Conservation (phyloP, 2,797 vertebrate genomes). For the Fringilla coelebs region DNA sequence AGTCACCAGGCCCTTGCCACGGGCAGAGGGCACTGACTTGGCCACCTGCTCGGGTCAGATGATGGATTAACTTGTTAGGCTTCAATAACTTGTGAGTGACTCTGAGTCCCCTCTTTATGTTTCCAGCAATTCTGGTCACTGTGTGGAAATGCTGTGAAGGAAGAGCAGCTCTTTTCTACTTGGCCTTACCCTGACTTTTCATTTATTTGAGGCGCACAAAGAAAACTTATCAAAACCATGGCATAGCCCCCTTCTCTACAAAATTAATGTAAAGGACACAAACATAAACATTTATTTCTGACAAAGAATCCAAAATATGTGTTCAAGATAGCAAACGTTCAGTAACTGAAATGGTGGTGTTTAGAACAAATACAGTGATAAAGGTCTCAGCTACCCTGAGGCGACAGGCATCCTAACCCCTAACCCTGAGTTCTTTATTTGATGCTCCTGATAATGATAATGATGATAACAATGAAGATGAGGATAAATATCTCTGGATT, state of each 20-base stretch:
- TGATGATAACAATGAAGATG: not conserved
- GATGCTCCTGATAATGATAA: not conserved
- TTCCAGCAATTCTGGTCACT: not conserved
- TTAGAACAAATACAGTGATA: not conserved
- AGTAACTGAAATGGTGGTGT: not conserved
- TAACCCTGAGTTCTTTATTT: not conserved
- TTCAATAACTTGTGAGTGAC: not conserved
- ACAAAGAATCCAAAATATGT: not conserved
- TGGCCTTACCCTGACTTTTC: not conserved
- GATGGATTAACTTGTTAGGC: conserved; percentile 6
- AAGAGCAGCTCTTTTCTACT: not conserved
- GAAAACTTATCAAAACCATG: not conserved
- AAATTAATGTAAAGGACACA: not conserved
- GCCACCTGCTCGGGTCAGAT: not conserved
- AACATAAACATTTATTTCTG: not conserved
- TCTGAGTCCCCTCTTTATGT: not conserved
- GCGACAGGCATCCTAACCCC: not conserved
- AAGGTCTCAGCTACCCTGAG: not conserved
- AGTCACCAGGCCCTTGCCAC: not conserved
- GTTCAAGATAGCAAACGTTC: not conserved
- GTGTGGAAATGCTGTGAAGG: not conserved
- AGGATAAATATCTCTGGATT: not conserved
- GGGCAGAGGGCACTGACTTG: not conserved
- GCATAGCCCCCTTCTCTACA: not conserved
- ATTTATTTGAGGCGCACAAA: not conserved